phyloP scores from a whole-genome alignment of 2,888 invertebrate species.

The Auanema sp. region DNA sequence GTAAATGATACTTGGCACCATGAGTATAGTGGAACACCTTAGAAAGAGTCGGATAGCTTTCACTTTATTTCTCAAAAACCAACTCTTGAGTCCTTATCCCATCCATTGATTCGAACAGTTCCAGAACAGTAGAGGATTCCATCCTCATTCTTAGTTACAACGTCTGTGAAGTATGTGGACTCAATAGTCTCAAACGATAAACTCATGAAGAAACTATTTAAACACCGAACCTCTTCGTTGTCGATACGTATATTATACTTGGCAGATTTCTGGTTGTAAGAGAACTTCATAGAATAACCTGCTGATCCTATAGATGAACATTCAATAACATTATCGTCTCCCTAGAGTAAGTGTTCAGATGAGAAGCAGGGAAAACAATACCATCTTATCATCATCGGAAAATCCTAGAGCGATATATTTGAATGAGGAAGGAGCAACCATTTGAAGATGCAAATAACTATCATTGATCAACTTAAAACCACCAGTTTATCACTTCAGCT shows the following conservation, averaged over 20 bases:
- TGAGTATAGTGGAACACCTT: constrained; percentile 30
- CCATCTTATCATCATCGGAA: constrained; percentile 3
- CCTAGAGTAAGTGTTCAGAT: constrained; percentile 19
- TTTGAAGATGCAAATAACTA: constrained; percentile 11
- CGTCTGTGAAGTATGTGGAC: constrained; percentile 16
- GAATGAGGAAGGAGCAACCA: neutral
- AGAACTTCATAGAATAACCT: constrained; percentile 30
- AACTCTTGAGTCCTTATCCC: constrained; percentile 21
- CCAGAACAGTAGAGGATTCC: constrained; percentile 33
- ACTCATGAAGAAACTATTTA: neutral
- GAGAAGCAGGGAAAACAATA: too few relatives aligned
- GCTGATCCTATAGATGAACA: constrained; percentile 36
- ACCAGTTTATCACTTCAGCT: too few relatives aligned
- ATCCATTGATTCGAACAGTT: constrained; percentile 20
- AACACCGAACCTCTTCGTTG: constrained; percentile 15
- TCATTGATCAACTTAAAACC: constrained; percentile 9
- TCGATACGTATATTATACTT: constrained; percentile 24
- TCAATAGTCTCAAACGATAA: constrained; percentile 12
- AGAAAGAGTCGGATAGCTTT: neutral
- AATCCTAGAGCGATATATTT: constrained; percentile 16
- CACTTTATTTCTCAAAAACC: neutral
- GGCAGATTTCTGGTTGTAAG: constrained; percentile 26
- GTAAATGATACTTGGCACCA: constrained; percentile 21
- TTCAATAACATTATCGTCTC: constrained; percentile 37
- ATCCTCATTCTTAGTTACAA: constrained; percentile 17